Percentiles rank a stretch among this genome's conserved stretches.
These are phyloP conservation scores for Monopis laevigella DNA, from an alignment of 2,888 invertebrate species.

Conservation along the genomic window DNA sequence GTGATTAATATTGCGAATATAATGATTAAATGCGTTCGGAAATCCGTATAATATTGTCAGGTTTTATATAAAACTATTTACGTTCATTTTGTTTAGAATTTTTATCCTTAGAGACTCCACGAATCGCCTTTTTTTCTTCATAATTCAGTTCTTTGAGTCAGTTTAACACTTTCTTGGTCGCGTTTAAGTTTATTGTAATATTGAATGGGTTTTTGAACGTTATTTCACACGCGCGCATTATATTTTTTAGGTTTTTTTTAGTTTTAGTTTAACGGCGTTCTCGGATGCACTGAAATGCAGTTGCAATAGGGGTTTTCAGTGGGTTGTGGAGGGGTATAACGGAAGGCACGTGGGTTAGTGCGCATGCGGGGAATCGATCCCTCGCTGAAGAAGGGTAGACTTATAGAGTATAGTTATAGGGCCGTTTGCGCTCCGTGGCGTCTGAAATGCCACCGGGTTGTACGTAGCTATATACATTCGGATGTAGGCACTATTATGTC, in stretches of 20 bases:
- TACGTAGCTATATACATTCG: background rate
- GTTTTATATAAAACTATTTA: slow-evolving; percentile 35
- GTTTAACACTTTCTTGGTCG: slow-evolving; percentile 17
- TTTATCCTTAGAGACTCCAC: slow-evolving; percentile 21
- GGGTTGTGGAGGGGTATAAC: slow-evolving; percentile 28
- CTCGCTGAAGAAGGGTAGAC: slow-evolving; percentile 16
- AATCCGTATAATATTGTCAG: slow-evolving; percentile 16
- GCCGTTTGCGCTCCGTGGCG: slow-evolving; percentile 11
- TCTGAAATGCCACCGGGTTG: slow-evolving; percentile 6
- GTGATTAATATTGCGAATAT: slow-evolving; percentile 52
- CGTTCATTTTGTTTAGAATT: slow-evolving; percentile 18
- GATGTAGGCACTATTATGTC: slow-evolving; percentile 44
- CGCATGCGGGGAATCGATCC: slow-evolving; percentile 63
- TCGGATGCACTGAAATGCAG: slow-evolving; percentile 61
- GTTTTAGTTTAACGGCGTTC: slow-evolving; percentile 38
- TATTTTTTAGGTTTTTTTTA: slow-evolving; percentile 33
- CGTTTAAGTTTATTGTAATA: background rate
- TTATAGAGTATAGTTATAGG: slow-evolving; percentile 21
- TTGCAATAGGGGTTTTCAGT: slow-evolving; percentile 33
- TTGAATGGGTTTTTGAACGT: background rate
- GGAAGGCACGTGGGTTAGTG: slow-evolving; percentile 24
- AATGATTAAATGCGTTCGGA: slow-evolving; percentile 30
- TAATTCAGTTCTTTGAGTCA: too few species aligned
- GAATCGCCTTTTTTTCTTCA: slow-evolving; percentile 54
- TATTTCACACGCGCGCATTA: slow-evolving; percentile 24